These are phyloP conservation scores for Turritopsis rubra DNA, from an alignment of 30 jellyfish, hydroid and myxozoan species.

Conservation along the genomic window DNA sequence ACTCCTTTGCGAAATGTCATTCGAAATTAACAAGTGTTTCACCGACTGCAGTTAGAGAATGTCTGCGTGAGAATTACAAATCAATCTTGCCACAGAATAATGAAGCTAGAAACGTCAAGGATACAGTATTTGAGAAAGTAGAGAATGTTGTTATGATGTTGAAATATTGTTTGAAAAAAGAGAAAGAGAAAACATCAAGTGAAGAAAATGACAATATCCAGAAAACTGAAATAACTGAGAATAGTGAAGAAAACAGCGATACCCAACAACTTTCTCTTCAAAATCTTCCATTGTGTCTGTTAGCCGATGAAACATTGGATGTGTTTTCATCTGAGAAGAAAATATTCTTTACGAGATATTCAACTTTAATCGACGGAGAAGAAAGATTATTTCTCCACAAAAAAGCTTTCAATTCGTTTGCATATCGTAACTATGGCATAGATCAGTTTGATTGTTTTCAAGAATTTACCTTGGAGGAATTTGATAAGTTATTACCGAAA, in stretches of 20 bases:
- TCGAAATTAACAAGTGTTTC: conserved; percentile 26
- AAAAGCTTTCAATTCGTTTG: background rate
- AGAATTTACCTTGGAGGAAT: background rate
- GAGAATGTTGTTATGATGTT: conserved; percentile 39
- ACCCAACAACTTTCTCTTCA: conserved; percentile 3
- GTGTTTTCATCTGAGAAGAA: conserved; percentile 11
- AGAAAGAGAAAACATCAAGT: background rate
- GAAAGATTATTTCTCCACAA: conserved; percentile 18
- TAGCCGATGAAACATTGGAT: conserved; percentile 47
- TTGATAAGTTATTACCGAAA: background rate
- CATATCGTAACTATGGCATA: background rate
- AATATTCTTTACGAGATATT: conserved; percentile 29
- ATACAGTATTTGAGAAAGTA: conserved; percentile 28
- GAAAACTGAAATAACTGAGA: background rate
- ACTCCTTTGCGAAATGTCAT: conserved; percentile 34
- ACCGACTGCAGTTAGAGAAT: conserved; percentile 39
- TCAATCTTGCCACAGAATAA: conserved; percentile 8
- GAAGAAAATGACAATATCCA: background rate
- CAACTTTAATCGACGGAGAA: conserved; percentile 20
- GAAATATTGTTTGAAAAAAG: conserved; percentile 31
- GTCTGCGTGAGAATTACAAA: conserved; percentile 5
- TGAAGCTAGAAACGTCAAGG: background rate
- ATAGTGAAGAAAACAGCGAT: conserved; percentile 3
- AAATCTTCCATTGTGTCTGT: conserved; percentile 54
- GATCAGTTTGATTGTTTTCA: background rate